These are phyloP conservation scores for Daubentonia madagascariensis DNA, from an alignment of 2,113 vertebrate genomes.

Conservation along the genomic window DNA sequence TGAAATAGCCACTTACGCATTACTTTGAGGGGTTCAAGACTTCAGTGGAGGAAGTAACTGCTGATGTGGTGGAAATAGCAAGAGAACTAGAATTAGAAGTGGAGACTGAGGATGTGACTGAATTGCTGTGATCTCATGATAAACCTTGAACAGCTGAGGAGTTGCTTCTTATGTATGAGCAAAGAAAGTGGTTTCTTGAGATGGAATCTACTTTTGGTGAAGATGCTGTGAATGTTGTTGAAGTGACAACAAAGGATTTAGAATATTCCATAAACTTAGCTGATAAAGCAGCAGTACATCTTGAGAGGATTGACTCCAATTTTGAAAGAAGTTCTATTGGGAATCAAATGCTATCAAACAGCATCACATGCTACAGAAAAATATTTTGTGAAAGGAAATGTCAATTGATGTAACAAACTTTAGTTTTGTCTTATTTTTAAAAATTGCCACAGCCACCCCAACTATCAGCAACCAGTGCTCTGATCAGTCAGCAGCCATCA, in stretches of 20 bases:
- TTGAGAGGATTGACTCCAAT: background rate
- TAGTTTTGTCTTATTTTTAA: background rate
- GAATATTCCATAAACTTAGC: background rate
- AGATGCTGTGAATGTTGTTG: background rate
- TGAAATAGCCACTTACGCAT: background rate
- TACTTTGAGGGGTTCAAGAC: background rate
- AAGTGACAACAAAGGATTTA: background rate
- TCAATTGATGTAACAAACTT: background rate
- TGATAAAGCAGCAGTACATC: background rate
- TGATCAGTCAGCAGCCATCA: background rate
- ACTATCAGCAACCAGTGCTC: background rate
- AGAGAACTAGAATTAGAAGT: background rate
- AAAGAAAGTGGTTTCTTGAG: background rate
- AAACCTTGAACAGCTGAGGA: background rate
- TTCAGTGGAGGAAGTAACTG: background rate
- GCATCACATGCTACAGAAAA: background rate
- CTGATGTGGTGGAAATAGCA: background rate
- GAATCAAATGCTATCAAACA: background rate
- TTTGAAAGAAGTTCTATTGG: background rate
- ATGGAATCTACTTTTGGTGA: background rate
- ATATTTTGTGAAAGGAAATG: background rate
- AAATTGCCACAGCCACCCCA: background rate
- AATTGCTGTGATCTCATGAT: background rate
- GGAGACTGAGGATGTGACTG: background rate
- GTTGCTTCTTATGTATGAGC: background rate